These are phyloP conservation scores for Petrolisthes manimaculis DNA, from an alignment of 2,888 invertebrate genomes.

Conservation along the genomic window DNA sequence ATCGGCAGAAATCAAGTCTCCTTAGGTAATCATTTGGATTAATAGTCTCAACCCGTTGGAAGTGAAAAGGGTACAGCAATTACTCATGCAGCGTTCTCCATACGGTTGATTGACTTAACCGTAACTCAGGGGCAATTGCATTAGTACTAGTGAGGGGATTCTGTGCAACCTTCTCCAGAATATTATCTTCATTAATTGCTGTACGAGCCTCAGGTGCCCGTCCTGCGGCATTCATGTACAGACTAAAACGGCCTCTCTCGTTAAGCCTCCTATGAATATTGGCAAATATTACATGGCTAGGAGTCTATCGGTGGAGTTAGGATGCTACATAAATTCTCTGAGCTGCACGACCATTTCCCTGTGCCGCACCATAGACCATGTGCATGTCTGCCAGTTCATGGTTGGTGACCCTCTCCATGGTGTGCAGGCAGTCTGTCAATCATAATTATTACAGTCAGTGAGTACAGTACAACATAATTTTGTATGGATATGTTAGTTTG, in stretches of 20 bases:
- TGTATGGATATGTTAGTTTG: conserved; percentile 10
- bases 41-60: conserved; percentile 13
- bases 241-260: not conserved
- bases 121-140: not conserved
- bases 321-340: not conserved
- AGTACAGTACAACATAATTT: not conserved
- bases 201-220: not conserved
- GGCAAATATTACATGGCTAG: not conserved
- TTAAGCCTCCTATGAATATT: conserved; percentile 2
- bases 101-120: conserved; percentile 7
- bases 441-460: conserved; percentile 6
- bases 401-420: not conserved
- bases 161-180: not conserved
- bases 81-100: conserved; percentile 3
- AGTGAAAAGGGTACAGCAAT: conserved; percentile 8
- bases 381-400: conserved; percentile 15
- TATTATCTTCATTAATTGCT: not conserved
- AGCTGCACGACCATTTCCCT: conserved; percentile 14
- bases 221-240: not conserved
- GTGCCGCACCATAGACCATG: not conserved
- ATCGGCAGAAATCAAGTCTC: conserved; percentile 19
- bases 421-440: not conserved
- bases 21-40: conserved; percentile 22
- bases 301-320: not conserved
- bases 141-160: not conserved